Base-by-base conservation (phyloP, 2,113 vertebrate species). In the Scopus umbretta region DNA sequence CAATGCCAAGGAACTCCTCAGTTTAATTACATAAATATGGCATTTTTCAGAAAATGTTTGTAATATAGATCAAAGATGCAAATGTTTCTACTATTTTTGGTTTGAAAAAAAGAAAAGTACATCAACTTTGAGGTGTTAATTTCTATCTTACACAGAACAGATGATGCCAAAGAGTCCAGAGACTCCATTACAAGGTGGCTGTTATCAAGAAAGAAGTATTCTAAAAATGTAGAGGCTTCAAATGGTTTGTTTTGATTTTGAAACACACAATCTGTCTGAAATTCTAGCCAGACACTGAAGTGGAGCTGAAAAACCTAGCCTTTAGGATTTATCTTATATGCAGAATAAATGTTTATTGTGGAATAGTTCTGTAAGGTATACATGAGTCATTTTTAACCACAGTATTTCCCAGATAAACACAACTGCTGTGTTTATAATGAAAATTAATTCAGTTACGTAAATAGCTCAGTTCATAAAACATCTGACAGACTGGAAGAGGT, bases 401-500 rank as follows among this genome's bases (percentile, higher is more conserved):
- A 70, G n/a, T 76, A 62, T 80, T 97, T 94, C 88, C 83, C 94
- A 90, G 80, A 91, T 74, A 94, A 92, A 96, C 85, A 96, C 43
- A 80, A 95, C n/a, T 90, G 52, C 56, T 87, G 22, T 80, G 78
- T 90, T 96, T 93, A 88, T 94, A 89, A 85, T 80, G 84, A 96
- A 88, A 92, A 95, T 89, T 80, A 91, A 91, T 92, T 89, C 42
- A 91, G 84, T 82, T 94, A 90, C 2, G 0, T 66, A 92, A 73
- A 80, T 50, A 84, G 32, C 42, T 84, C 52, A 45, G 76, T 87
- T 91, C 84, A 91, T 85, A 81, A 97, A 94, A 91, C 78, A 85
- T 90, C 86, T 97, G 92, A 97, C 92, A 86, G 66, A 94, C 92
- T 61, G 26, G 62, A 80, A 97, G 58, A 97, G 66, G 86, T 94